Base-by-base conservation (phyloP, 2,888 invertebrate genomes). In the Troides oblongomaculatus region DNA sequence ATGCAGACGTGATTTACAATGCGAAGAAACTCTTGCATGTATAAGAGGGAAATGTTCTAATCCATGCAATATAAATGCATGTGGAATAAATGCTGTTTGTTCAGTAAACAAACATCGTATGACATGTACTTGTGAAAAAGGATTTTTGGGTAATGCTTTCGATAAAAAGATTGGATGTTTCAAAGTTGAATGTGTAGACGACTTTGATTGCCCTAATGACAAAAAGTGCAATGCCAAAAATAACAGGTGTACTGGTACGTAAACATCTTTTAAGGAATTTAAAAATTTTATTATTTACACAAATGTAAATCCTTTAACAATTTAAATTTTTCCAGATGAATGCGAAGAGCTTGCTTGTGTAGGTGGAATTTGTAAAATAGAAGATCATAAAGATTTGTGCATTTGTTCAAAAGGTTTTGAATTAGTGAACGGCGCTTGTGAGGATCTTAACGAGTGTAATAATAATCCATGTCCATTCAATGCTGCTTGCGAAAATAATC, bases 181-280 rank as follows among this genome's bases (percentile, higher is more conserved):
- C 84, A 96, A 96, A 87, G 98, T 97, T 2, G 97, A 98, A 88
- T 98, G 98, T 85, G 90, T 96, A 1, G 94, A 94, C 60, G 94
- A 96, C 81, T 93, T 94, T 57, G 97, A 97, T 76, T 98, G 98
- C 80, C 88, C 95, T 4, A 85, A 81, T 50, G 96, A 97, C 73
- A 96, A 96, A 84, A 94, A 94, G 75, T 98, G 98, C 80, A 96
- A 97, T 79, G 84, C 88, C 5, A 94, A 94, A 76, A 95, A 93
- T 64, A 96, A 97, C 83, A 97, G 96, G 87, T 97, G 97, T 82
- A 93, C 95, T 76, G 96, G 96, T 95, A 92, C 93, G 93, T 90
- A 68, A 64, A 5, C n/a, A n/a, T 8, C 53, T 18, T n/a, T n/a
- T n/a, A 0, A n/a, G 53, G 53, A 6, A n/a, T 53, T 53, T n/a